Evolutionary conservation across 2,888 invertebrate genomes (phyloP), one percentile per base, ranked within the genome.

Genomic region (Dioctria linearis): DNA sequence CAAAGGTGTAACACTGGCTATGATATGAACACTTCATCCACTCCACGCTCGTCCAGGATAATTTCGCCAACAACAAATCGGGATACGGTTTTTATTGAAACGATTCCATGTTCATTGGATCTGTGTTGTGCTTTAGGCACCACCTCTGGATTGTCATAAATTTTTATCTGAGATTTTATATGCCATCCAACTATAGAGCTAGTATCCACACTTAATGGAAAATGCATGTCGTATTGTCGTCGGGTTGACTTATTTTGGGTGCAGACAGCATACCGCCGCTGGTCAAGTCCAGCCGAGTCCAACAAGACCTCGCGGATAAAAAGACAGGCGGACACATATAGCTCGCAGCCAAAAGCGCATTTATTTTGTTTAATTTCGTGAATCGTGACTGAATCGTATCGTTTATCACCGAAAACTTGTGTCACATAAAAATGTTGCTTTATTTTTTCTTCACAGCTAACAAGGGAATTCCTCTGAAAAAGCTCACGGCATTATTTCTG

Each of bases 371-470:
- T 4, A 4, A 54, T 54, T 54, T 40, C 57, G 3, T 9, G 39
- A 9, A 5, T 39, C 69, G 69, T 37, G 69, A 57, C 57, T 73
- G 73, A 73, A 57, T 73, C 57, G 42, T 51, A 42, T 73, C 73
- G 59, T 73, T 73, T 57, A 73, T 73, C 73, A 73, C 66, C 11
- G 59, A 73, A 73, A 59, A 39, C 25, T 61, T 73, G 73, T 73
- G 73, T 73, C 73, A 73, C 59, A 57, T 73, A n/a, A 73, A 73
- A 57, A 40, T 71, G 71, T 71, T 71, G 25, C 25, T 25, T 25
- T 25, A 57, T 73, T 57, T 42, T 73, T 42, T 9, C 13, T 9
- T 40, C 73, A 61, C 5, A 39, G 3, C 61, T 61, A 39, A 61
- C 37, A 39, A 61, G 39, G 61, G 61, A 61, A 39, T 39, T 61